These are phyloP conservation scores for Caenorhabditis brenneri DNA, from an alignment of 1,140 invertebrate genomes.

Conservation along the genomic window DNA sequence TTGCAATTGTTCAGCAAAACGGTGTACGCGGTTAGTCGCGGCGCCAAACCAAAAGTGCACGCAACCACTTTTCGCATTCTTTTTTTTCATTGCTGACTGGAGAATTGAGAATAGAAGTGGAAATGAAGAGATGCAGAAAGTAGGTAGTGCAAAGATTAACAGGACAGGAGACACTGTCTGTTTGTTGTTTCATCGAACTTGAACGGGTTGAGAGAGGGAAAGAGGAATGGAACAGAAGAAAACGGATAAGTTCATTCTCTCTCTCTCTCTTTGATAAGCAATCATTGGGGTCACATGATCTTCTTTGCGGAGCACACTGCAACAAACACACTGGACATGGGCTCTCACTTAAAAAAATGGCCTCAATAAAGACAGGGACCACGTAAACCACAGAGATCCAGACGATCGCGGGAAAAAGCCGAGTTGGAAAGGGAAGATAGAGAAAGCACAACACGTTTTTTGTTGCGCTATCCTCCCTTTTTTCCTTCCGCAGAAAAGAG, in stretches of 20 bases:
- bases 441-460: constrained; percentile 39
- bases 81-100: background rate
- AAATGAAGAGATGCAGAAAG: background rate
- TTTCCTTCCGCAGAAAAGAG: constrained; percentile 10
- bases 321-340: background rate
- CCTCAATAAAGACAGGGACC: background rate
- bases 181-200: constrained; percentile 39
- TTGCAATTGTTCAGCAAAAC: constrained; percentile 33
- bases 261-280: background rate
- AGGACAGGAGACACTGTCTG: background rate
- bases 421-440: background rate
- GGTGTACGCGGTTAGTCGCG: constrained; percentile 17
- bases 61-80: constrained; percentile 40
- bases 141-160: constrained; percentile 35
- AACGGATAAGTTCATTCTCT: background rate
- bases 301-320: background rate
- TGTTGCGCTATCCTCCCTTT: constrained; percentile 18
- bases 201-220: background rate
- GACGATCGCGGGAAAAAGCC: background rate
- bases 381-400: background rate
- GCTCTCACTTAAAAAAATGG: background rate
- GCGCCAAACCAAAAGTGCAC: constrained; percentile 38
- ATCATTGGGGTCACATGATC: constrained; percentile 18
- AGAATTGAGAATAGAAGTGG: background rate
- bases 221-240: background rate